Conservation (phyloP, 2,113 vertebrate species). For the Elephantulus edwardii region DNA sequence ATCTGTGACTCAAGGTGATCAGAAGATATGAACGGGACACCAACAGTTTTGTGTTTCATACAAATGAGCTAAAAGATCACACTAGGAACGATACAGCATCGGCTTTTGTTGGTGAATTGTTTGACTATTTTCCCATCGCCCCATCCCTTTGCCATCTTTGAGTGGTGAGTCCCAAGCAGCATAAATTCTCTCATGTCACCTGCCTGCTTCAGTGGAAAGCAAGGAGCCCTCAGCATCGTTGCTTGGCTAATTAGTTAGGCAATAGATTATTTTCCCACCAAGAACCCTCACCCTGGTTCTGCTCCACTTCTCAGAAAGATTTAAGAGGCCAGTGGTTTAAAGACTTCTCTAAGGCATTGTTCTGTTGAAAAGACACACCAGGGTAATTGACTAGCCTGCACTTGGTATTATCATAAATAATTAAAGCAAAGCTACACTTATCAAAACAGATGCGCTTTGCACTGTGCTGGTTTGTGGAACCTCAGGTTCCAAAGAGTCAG, state of each 20-base stretch:
- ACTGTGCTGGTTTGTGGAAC: slow-evolving; percentile 27
- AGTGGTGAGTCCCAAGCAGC: not conserved
- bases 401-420: slow-evolving; percentile 70
- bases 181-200: not conserved
- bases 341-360: slow-evolving; percentile 55
- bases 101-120: not conserved
- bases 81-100: not conserved
- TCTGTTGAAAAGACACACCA: slow-evolving; percentile 53
- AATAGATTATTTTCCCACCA: slow-evolving; percentile 9
- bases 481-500: slow-evolving; percentile 47
- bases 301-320: slow-evolving; percentile 54
- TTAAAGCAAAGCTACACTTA: slow-evolving; percentile 63
- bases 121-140: not conserved
- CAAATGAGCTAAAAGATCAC: not conserved
- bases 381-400: slow-evolving; percentile 47
- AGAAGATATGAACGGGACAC: no score
- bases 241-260: not conserved
- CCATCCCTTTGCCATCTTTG: not conserved
- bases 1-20: not conserved
- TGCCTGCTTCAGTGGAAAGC: not conserved
- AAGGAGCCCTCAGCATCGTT: not conserved
- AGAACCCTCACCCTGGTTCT: not conserved
- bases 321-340: slow-evolving; percentile 53
- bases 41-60: not conserved
- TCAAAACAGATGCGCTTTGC: slow-evolving; percentile 64